Evolutionary conservation across 1,140 invertebrate species (phyloP).

Genomic region (Drosophila suzukii): DNA sequence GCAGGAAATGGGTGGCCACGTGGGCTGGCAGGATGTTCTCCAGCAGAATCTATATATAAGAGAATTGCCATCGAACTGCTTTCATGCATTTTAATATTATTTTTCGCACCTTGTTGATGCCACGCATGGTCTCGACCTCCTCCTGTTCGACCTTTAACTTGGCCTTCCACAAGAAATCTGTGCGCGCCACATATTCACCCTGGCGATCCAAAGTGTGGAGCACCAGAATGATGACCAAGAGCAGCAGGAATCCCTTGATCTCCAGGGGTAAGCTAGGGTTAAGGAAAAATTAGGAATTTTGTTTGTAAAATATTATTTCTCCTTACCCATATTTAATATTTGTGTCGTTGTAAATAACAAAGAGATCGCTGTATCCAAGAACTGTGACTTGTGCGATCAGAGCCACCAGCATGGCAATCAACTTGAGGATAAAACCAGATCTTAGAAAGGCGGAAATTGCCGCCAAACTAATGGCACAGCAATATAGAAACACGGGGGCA

Average conservation of each 20-base stretch:
- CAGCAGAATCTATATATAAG: constrained; percentile 88
- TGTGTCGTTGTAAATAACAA: constrained; percentile 86
- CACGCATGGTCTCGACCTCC: constrained; percentile 97
- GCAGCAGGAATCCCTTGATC: constrained; percentile 87
- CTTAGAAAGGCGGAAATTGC: constrained; percentile 93
- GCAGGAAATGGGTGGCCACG: constrained; percentile 96
- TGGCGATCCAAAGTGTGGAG: constrained; percentile 93
- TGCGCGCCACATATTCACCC: constrained; percentile 93
- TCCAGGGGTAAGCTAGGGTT: constrained; percentile 87
- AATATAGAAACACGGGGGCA: constrained; percentile 89
- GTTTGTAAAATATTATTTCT: no score
- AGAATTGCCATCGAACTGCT: constrained; percentile 6
- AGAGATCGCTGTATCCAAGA: constrained; percentile 87
- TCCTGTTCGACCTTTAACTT: constrained; percentile 96
- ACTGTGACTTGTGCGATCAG: constrained; percentile 88
- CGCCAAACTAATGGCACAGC: constrained; percentile 90
- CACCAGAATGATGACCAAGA: constrained; percentile 87
- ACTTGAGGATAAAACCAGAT: constrained; percentile 92
- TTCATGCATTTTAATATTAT: not conserved
- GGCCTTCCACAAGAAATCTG: constrained; percentile 97
- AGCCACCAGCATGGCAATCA: constrained; percentile 90
- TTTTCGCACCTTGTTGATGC: constrained; percentile 92
- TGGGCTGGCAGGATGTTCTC: constrained; percentile 99
- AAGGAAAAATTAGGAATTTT: not conserved
- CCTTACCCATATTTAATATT: constrained; percentile 85